Percentiles rank a stretch among this genome's conserved stretches.
Evolutionary conservation across 2,797 vertebrate genomes (phyloP).

Genomic region (Hoplostethus atlanticus): DNA sequence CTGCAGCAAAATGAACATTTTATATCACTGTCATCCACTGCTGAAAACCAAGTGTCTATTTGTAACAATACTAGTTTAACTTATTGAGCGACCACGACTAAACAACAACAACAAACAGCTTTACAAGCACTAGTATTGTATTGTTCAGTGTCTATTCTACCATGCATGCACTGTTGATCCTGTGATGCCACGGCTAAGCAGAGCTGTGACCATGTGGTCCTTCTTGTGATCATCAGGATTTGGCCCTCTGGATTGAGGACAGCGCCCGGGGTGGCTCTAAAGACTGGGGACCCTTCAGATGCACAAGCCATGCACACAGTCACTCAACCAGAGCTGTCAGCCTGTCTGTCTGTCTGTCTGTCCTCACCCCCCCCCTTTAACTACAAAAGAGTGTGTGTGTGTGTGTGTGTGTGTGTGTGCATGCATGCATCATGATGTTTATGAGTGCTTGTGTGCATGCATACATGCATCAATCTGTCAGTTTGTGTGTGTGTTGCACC

Average conservation of each 20-base stretch:
- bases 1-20: slow-evolving; percentile 39
- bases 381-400: slow-evolving; percentile 13
- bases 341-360: slow-evolving; percentile 21
- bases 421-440: slow-evolving; percentile 50
- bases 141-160: slow-evolving; percentile 8
- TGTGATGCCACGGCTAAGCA: slow-evolving; percentile 24
- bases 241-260: slow-evolving; percentile 48
- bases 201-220: slow-evolving; percentile 31
- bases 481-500: slow-evolving; percentile 56
- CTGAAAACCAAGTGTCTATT: neutral
- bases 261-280: slow-evolving; percentile 41
- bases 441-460: slow-evolving; percentile 21
- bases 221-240: slow-evolving; percentile 54
- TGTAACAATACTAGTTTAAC: neutral
- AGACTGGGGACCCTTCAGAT: slow-evolving; percentile 49
- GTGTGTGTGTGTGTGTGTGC: slow-evolving; percentile 26
- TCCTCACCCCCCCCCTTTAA: slow-evolving; percentile 31
- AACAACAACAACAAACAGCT: slow-evolving; percentile 28
- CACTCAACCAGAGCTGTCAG: slow-evolving; percentile 48
- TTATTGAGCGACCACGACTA: neutral
- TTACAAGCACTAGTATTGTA: slow-evolving; percentile 24
- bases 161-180: slow-evolving; percentile 23
- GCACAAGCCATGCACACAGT: slow-evolving; percentile 23
- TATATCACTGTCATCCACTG: slow-evolving; percentile 12
- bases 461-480: slow-evolving; percentile 33